A percentile compares a stretch with the other conserved stretches of the same genome.
These are phyloP conservation scores for Dryobota labecula DNA, from an alignment of 2,888 invertebrate genomes.

Conservation along the genomic window DNA sequence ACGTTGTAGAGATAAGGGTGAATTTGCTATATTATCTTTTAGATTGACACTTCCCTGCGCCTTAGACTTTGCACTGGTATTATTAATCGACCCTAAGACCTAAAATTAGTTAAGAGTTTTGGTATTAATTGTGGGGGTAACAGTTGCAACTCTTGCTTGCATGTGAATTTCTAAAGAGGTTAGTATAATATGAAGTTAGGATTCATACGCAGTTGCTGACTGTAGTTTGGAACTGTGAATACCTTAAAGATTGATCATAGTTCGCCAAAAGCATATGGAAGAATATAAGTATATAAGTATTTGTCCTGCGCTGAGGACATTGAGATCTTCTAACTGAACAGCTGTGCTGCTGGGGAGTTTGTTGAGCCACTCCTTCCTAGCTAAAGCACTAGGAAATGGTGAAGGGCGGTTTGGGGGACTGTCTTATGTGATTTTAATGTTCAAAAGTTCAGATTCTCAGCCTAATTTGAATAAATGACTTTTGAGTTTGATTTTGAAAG, in stretches of 20 bases:
- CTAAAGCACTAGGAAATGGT: background rate
- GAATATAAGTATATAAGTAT: too few species aligned
- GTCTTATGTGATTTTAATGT: too few species aligned
- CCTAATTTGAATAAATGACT: background rate
- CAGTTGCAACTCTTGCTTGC: background rate
- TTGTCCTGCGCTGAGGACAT: background rate
- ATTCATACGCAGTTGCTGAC: background rate
- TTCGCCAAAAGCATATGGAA: background rate
- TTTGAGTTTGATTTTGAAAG: background rate
- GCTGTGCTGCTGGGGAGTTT: background rate
- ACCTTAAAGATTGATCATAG: background rate
- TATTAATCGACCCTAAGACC: too few species aligned
- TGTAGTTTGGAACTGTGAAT: background rate
- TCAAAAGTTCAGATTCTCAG: too few species aligned
- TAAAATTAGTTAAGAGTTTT: background rate
- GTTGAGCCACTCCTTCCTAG: background rate
- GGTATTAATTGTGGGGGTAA: background rate
- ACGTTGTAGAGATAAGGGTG: too few species aligned
- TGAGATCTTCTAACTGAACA: background rate
- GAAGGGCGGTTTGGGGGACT: too few species aligned
- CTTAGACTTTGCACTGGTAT: too few species aligned
- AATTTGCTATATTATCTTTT: too few species aligned
- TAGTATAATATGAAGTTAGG: too few species aligned
- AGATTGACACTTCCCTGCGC: too few species aligned
- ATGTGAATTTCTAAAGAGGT: background rate